Evolutionary conservation across 2,888 invertebrate genomes (phyloP).

Genomic region (Macrophya annulata): DNA sequence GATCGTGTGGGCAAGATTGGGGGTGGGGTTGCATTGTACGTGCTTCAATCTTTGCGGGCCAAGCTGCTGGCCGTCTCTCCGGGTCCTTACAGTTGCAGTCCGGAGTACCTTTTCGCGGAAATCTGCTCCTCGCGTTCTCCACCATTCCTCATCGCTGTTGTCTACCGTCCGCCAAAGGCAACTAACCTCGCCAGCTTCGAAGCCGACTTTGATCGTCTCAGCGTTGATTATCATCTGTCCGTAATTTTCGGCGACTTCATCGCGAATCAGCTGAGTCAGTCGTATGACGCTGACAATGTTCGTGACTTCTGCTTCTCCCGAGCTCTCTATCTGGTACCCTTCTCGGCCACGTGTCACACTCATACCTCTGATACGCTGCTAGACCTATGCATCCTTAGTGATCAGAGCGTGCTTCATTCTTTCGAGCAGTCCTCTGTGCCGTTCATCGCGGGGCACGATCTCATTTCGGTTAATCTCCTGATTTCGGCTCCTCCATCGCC

Average conservation of each 20-base stretch:
- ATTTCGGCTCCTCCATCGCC: neutral
- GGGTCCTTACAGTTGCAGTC: too few species aligned
- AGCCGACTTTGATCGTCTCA: neutral
- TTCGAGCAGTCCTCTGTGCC: conserved; percentile 1
- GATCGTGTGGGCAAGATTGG: too few species aligned
- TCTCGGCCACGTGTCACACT: conserved; percentile 21
- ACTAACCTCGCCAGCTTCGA: neutral
- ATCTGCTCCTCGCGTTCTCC: too few species aligned
- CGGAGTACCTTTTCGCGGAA: too few species aligned
- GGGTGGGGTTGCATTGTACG: too few species aligned
- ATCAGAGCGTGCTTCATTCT: neutral
- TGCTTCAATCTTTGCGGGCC: too few species aligned
- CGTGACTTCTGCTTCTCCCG: neutral
- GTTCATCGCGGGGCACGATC: neutral
- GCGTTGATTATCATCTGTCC: neutral
- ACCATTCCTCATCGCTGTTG: too few species aligned
- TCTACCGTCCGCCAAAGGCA: neutral
- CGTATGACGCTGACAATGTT: neutral
- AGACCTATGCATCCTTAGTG: conserved; percentile 6
- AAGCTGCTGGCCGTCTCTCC: too few species aligned
- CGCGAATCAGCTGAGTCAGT: neutral
- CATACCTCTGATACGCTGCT: conserved; percentile 8
- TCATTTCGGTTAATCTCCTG: neutral
- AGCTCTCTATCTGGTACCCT: neutral
- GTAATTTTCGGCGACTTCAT: conserved; percentile 1